These are phyloP conservation scores for Colistium nudipinnis DNA, from an alignment of 2,113 vertebrate species.

Conservation along the genomic window DNA sequence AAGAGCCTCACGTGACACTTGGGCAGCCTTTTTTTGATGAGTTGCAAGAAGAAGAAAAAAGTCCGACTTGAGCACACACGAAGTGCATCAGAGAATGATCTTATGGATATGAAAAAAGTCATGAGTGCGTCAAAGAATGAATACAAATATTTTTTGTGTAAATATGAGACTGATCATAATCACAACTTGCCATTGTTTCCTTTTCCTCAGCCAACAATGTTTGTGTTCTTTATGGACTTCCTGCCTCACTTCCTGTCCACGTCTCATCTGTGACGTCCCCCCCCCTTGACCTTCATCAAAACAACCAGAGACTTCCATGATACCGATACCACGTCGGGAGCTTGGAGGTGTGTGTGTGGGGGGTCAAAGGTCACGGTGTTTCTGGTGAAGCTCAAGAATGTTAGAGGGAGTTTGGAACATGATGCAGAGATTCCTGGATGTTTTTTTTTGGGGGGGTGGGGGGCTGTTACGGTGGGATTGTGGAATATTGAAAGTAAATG, in stretches of 20 bases:
- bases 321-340: not conserved
- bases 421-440: not conserved
- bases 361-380: slow-evolving; percentile 2
- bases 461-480: not conserved
- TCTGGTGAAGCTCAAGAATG: slow-evolving; percentile 2
- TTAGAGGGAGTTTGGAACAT: slow-evolving; percentile 13
- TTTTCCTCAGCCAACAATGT: slow-evolving; percentile 11
- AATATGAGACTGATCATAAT: slow-evolving; percentile 15
- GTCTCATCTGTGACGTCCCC: slow-evolving; percentile 26
- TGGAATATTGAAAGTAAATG: not conserved
- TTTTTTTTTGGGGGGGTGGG: not conserved
- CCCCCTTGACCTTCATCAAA: slow-evolving; percentile 33
- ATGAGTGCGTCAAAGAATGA: not conserved
- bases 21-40: too few species aligned
- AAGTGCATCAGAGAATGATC: too few species aligned
- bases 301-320: slow-evolving; percentile 22
- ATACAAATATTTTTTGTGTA: slow-evolving; percentile 14
- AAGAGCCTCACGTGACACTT: not conserved
- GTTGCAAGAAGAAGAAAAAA: not conserved
- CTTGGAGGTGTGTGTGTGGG: not conserved
- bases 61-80: too few species aligned
- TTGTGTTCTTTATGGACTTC: slow-evolving; percentile 63
- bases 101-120: too few species aligned
- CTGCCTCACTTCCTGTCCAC: slow-evolving; percentile 64
- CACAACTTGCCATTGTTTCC: slow-evolving; percentile 57